phyloP scores from a whole-genome alignment of 1,140 invertebrate species.

The Zelostemma sp. region DNA sequence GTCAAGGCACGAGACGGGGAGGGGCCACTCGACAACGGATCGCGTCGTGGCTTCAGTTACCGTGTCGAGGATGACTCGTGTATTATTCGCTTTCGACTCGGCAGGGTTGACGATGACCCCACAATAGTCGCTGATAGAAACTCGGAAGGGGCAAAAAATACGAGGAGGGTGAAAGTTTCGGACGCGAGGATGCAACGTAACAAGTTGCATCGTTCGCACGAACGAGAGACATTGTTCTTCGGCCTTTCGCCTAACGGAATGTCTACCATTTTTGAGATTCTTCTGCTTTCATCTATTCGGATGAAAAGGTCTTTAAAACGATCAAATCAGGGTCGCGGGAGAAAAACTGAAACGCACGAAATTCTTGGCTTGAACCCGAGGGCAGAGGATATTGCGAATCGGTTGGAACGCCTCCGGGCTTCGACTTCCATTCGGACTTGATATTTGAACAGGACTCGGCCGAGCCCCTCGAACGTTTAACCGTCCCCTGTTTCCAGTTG shows the following conservation, averaged over 20 bases:
- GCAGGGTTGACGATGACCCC: slow-evolving; percentile 59
- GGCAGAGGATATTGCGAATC: slow-evolving; percentile 56
- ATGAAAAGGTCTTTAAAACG: too few relatives aligned
- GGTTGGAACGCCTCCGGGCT: slow-evolving; percentile 50
- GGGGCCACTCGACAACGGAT: slow-evolving; percentile 21
- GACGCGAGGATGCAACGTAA: slow-evolving; percentile 31
- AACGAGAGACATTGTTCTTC: too few relatives aligned
- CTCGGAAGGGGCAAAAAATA: slow-evolving; percentile 48
- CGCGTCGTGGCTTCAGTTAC: slow-evolving; percentile 34
- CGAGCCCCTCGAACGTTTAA: slow-evolving; percentile 44
- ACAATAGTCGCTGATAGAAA: slow-evolving; percentile 53
- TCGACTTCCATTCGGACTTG: slow-evolving; percentile 60
- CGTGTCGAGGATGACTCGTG: slow-evolving; percentile 57
- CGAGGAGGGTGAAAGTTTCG: slow-evolving; percentile 31
- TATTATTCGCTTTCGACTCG: slow-evolving; percentile 57
- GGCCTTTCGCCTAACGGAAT: too few relatives aligned
- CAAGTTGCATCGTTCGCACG: slow-evolving; percentile 43
- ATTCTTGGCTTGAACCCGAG: slow-evolving; percentile 13
- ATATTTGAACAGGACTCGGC: slow-evolving; percentile 60
- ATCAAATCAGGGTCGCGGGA: too few relatives aligned
- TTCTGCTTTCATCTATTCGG: neutral
- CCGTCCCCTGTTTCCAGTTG: slow-evolving; percentile 35
- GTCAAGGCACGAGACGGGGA: slow-evolving; percentile 17
- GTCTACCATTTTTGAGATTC: slow-evolving; percentile 2
- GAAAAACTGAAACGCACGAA: neutral